These are phyloP conservation scores for Lithosia quadra DNA, from an alignment of 2,888 invertebrate genomes.

Conservation along the genomic window DNA sequence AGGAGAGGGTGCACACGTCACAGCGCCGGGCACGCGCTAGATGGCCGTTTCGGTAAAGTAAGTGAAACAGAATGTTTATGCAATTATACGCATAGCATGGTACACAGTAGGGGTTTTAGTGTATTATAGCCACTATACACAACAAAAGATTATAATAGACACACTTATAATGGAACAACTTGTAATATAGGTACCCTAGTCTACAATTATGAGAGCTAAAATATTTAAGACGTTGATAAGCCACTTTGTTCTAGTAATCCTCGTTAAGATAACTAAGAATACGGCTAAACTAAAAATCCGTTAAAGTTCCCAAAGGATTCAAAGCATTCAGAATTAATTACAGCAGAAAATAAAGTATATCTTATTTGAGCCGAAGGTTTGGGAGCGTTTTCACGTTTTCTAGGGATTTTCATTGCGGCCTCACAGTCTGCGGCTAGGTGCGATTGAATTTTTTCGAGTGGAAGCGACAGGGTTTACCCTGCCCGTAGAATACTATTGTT, in stretches of 20 bases:
- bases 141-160: too few species aligned
- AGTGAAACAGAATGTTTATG: not conserved
- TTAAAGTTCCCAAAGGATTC: conserved; percentile 42
- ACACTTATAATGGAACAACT: too few species aligned
- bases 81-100: too few species aligned
- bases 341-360: conserved; percentile 68
- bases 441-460: conserved; percentile 86
- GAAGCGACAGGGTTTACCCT: conserved; percentile 79
- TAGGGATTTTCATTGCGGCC: conserved; percentile 77
- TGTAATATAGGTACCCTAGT: too few species aligned
- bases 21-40: not conserved
- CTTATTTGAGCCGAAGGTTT: conserved; percentile 67
- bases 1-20: not conserved
- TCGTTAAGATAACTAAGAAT: conserved; percentile 38
- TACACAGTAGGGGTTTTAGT: too few species aligned
- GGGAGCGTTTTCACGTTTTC: conserved; percentile 77
- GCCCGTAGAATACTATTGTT: conserved; percentile 18
- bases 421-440: conserved; percentile 73
- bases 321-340: conserved; percentile 65
- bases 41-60: not conserved
- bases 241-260: conserved; percentile 27
- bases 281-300: conserved; percentile 38
- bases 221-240: not conserved
- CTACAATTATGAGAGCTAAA: not conserved
- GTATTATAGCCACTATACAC: too few species aligned